Conservation (phyloP, 2,797 vertebrate species). For the Hyperoplus immaculatus region DNA sequence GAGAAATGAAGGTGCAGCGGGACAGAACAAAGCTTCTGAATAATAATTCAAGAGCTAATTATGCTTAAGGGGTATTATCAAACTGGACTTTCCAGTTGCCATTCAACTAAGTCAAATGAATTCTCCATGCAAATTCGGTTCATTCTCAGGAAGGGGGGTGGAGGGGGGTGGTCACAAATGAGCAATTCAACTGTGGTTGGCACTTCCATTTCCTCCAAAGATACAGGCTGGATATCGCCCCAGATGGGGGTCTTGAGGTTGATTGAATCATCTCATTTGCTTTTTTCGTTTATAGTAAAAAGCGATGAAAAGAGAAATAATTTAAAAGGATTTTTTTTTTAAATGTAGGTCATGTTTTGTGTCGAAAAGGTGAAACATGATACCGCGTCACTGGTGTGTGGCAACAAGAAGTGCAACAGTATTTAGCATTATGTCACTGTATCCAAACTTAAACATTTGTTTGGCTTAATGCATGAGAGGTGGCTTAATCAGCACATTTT, state of each 20-base stretch:
- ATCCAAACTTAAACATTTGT: slow-evolving; percentile 35
- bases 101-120: slow-evolving; percentile 67
- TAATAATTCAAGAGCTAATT: slow-evolving; percentile 74
- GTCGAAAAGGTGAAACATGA: slow-evolving; percentile 30
- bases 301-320: neutral
- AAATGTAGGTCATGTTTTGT: neutral
- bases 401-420: slow-evolving; percentile 35
- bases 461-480: slow-evolving; percentile 24
- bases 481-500: slow-evolving; percentile 22
- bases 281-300: slow-evolving; percentile 20
- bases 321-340: too few relatives aligned
- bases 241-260: slow-evolving; percentile 23
- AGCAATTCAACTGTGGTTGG: slow-evolving; percentile 17
- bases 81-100: slow-evolving; percentile 63
- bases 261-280: slow-evolving; percentile 6
- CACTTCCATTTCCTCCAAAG: slow-evolving; percentile 4
- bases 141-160: slow-evolving; percentile 19
- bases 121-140: slow-evolving; percentile 56
- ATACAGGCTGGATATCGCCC: slow-evolving; percentile 2
- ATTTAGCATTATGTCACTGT: slow-evolving; percentile 20
- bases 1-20: slow-evolving; percentile 60
- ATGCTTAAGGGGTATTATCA: slow-evolving; percentile 64
- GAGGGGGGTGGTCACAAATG: slow-evolving; percentile 11
- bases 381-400: slow-evolving; percentile 24
- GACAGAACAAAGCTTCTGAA: slow-evolving; percentile 64